Percentiles rank a stretch among this genome's conserved stretches.
Conservation (phyloP, 2,888 invertebrate genomes). For the Cenopis cana region DNA sequence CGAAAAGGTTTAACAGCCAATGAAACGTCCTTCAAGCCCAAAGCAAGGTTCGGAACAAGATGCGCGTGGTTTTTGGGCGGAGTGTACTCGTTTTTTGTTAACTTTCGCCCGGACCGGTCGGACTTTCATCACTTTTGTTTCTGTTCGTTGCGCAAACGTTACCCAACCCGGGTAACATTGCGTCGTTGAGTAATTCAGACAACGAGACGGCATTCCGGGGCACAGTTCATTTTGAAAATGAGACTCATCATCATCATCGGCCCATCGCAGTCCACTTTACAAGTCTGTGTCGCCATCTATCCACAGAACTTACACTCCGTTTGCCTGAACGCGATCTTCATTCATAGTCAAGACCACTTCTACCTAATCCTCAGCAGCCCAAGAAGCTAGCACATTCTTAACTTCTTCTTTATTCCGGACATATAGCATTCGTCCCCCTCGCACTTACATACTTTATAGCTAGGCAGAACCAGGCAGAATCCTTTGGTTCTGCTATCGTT, state of each 20-base stretch:
- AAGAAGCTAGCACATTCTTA: too few species aligned
- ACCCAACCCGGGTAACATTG: conserved; percentile 15
- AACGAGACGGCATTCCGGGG: background rate
- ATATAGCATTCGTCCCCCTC: too few species aligned
- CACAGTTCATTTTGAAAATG: background rate
- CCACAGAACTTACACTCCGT: too few species aligned
- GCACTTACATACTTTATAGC: too few species aligned
- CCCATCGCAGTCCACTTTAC: background rate
- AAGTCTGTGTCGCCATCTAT: too few species aligned
- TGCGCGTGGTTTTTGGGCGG: background rate
- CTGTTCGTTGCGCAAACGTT: conserved; percentile 39
- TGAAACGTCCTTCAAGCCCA: background rate
- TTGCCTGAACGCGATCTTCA: too few species aligned
- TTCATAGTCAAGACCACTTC: too few species aligned
- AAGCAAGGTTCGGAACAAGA: background rate
- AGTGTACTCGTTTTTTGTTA: conserved; percentile 40
- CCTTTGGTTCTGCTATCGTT: too few species aligned
- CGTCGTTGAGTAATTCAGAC: background rate
- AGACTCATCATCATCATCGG: background rate
- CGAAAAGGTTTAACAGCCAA: background rate
- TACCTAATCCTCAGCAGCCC: too few species aligned
- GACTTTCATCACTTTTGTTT: conserved; percentile 43
- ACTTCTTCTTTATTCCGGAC: too few species aligned
- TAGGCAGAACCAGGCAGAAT: too few species aligned
- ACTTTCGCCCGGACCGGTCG: conserved; percentile 41